Evolutionary conservation across 2,888 invertebrate species (phyloP), one percentile per base, ranked within the genome.

Genomic region (Hermaeophaga mercurialis): DNA sequence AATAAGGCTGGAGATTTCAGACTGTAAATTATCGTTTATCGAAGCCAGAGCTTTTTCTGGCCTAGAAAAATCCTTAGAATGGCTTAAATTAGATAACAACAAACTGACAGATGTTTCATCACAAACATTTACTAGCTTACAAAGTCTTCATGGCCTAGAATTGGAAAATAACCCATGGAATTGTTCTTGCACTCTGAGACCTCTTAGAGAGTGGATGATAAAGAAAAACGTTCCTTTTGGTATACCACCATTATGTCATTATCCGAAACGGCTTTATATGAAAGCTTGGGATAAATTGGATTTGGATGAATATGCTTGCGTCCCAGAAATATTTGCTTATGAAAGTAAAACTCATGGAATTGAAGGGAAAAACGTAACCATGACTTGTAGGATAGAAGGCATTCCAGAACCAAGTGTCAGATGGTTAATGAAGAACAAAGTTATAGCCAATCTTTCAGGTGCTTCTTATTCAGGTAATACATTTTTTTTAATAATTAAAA

Each of bases 101-200:
- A 84, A 83, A 70, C 73, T 93, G 59, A 81, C 83, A 44, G 84
- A 86, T 58, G 81, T 91, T 9, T 81, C 83, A 54, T 83, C 89
- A 9, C 82, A 84, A 26, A 84, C 87, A 8, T 79, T 92, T 58
- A 87, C 86, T 1, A 82, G 85, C 7, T 76, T 91, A 39, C 80
- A 85, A 62, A 85, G 84, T 61, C 76, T 92, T 47, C 88, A 90
- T 70, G 90, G 89, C 9, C 78, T 92, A 59, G 89, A 89, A 68
- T 76, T 92, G 62, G 85, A 88, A n/a, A 84, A 82, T 57, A 92
- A 92, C 76, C 89, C 88, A 0, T 91, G 91, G 90, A 88, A 90
- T 74, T 92, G 91, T 74, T 87, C 89, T 34, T 92, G 92, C 73
- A 82, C 83, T 18, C 74, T 92, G 57, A 80, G 89, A 50, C 88